Conservation (phyloP, 2,113 vertebrate genomes). For the Neoarius graeffei region DNA sequence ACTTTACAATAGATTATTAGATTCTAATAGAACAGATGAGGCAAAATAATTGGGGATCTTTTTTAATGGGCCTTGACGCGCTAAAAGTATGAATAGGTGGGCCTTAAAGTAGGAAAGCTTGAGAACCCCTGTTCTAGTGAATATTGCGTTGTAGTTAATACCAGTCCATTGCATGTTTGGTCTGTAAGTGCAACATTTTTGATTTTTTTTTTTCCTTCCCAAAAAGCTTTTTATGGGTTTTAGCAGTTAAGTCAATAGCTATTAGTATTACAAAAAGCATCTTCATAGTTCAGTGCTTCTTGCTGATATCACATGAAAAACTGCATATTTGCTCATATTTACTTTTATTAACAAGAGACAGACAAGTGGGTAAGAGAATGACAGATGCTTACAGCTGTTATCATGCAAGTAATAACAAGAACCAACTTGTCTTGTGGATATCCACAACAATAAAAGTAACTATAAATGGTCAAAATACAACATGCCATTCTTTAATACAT, state of each 20-base stretch:
- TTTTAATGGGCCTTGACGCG: no score
- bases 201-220: no score
- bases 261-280: not conserved
- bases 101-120: no score
- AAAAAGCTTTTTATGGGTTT: no score
- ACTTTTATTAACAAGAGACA: no score
- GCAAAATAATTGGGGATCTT: no score
- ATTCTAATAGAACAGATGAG: no score
- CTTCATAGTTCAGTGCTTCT: not conserved
- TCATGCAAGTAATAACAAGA: not conserved
- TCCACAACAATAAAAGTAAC: not conserved
- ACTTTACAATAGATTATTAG: no score
- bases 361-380: no score
- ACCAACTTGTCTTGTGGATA: not conserved
- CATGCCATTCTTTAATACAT: not conserved
- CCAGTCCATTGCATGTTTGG: not conserved
- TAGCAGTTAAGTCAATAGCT: no score
- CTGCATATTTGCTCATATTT: no score
- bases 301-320: not conserved
- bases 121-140: not conserved
- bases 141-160: not conserved
- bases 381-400: not conserved
- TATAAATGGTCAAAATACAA: not conserved
- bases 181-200: not conserved
- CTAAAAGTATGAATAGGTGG: no score